Evolutionary conservation across 2,797 vertebrate genomes (phyloP).

Genomic region (Heterohyrax brucei): DNA sequence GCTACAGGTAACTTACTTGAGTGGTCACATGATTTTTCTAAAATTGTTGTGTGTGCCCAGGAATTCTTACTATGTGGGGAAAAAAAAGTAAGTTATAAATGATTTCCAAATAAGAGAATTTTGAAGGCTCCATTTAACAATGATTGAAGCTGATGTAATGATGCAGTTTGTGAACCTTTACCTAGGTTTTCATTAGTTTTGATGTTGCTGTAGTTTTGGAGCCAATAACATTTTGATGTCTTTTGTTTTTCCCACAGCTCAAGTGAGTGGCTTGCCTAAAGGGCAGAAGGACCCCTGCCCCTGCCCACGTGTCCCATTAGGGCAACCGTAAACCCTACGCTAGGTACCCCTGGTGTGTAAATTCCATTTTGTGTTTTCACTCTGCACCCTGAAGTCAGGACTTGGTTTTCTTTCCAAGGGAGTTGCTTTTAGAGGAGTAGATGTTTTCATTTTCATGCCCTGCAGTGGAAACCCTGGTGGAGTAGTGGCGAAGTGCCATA

Average conservation of each 20-base stretch:
- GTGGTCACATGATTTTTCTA: background rate
- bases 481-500: too few relatives aligned
- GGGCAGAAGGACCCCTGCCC: background rate
- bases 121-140: background rate
- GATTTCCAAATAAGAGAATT: background rate
- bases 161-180: background rate
- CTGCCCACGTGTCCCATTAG: background rate
- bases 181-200: background rate
- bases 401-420: background rate
- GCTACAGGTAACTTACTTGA: background rate
- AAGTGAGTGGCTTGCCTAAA: background rate
- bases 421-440: background rate
- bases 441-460: background rate
- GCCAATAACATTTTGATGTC: background rate
- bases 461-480: background rate
- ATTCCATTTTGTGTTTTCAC: background rate
- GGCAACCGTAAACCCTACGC: too few relatives aligned
- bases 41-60: background rate
- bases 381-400: background rate
- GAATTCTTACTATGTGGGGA: background rate
- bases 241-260: background rate
- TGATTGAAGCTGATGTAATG: rapidly evolving
- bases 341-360: background rate
- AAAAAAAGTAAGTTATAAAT: background rate
- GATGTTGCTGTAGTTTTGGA: background rate